Conservation (phyloP, 2,888 invertebrate species). For the Dorcus parallelipipedus region DNA sequence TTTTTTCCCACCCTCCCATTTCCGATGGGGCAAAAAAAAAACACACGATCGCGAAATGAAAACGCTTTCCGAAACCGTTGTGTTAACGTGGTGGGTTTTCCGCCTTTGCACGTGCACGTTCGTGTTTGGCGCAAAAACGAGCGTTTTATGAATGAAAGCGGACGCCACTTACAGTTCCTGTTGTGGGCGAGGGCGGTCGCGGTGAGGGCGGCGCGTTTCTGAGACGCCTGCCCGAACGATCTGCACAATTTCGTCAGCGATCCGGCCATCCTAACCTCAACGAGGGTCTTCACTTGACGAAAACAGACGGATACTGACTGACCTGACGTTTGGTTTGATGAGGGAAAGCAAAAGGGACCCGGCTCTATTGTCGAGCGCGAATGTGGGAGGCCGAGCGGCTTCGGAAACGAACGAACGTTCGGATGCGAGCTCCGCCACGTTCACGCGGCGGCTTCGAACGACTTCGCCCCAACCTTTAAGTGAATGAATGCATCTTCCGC, state of each 20-base stretch:
- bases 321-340: background rate
- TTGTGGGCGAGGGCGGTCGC: slow-evolving; percentile 13
- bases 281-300: background rate
- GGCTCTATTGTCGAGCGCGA: slow-evolving; percentile 13
- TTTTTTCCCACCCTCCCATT: too few species aligned
- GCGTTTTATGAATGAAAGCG: slow-evolving; percentile 1
- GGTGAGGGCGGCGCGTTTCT: slow-evolving; percentile 21
- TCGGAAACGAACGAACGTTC: slow-evolving; percentile 21
- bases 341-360: slow-evolving; percentile 1
- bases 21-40: too few species aligned
- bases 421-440: slow-evolving; percentile 1
- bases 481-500: too few species aligned
- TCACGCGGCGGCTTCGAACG: slow-evolving; percentile 10
- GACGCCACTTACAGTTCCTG: slow-evolving; percentile 23
- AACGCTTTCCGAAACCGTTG: too few species aligned
- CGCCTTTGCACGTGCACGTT: too few species aligned
- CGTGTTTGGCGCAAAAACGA: too few species aligned
- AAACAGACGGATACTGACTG: slow-evolving; percentile 2
- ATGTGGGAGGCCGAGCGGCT: slow-evolving; percentile 22
- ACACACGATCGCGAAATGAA: too few species aligned
- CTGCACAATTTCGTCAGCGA: slow-evolving; percentile 45
- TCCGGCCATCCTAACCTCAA: slow-evolving; percentile 46
- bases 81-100: too few species aligned
- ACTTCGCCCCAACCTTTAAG: background rate
- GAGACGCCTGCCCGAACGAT: slow-evolving; percentile 34